Base-by-base conservation (phyloP, 2,797 vertebrate species). In the Capromys pilorides region DNA sequence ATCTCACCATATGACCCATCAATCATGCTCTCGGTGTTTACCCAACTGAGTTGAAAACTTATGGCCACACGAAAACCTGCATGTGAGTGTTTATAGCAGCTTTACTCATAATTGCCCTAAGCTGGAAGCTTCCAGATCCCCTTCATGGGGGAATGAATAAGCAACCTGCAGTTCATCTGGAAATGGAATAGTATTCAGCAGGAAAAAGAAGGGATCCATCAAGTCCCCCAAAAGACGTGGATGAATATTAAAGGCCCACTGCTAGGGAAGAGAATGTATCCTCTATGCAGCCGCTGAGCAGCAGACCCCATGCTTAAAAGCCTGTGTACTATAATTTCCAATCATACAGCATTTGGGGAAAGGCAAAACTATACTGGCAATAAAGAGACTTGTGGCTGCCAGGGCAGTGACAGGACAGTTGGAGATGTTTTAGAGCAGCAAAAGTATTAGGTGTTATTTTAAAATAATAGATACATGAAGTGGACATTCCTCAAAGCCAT, bases 41-140 rank as follows among this genome's bases (percentile, higher is more conserved):
- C 57, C 80, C 95, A 96, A 73, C 90, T 24, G 19, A 94, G 94
- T 22, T 41, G 82, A 92, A 97, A 95, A 92, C 75, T 66, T 85
- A 90, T 77, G 93, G 75, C 93, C 93, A 41, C 86, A 80, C 84
- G 78, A 84, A 95, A 97, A 88, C 92, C 86, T 93, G 91, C 95
- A 77, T 94, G 39, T 62, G 87, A 94, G 28, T 95, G 91, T 90
- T 83, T 91, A 54, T 79, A 90, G 67, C 88, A 82, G 45, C 62
- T 86, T 91, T 28, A 9, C 71, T 95, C 57, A 1, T 91, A 93
- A 94, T 79, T 93, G 79, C 66, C 94, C 13, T 57, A 93, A 90
- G 83, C 85, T 77, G 88, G 94, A 84, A 82, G 91, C 89, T 66
- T 45, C 80, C 93, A 73, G 81, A 86, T 81, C 83, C 61, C 86